Conservation (phyloP, 2,113 vertebrate species). For the Mormoops blainvillei region DNA sequence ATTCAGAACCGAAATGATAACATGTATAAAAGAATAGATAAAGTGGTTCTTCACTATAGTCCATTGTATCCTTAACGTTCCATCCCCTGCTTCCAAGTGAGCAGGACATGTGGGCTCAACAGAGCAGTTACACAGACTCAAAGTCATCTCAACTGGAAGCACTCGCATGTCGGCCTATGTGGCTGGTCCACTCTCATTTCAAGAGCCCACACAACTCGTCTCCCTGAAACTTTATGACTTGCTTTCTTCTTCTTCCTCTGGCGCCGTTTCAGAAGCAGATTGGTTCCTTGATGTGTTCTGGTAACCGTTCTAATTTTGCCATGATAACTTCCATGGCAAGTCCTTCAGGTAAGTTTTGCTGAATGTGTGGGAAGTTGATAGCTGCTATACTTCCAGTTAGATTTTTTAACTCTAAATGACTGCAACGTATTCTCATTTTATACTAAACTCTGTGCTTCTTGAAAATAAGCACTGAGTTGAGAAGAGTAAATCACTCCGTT, state of each 20-base stretch:
- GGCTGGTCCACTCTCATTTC: neutral
- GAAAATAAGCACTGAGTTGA: constrained; percentile 96
- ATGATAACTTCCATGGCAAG: constrained; percentile 95
- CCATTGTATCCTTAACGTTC: neutral
- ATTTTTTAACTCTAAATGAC: constrained; percentile 87
- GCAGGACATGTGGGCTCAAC: neutral
- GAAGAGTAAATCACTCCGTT: constrained; percentile 89
- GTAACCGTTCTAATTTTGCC: constrained; percentile 90
- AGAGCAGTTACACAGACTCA: neutral
- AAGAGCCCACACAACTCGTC: neutral
- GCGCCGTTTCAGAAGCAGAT: constrained; percentile 85
- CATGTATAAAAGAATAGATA: neutral
- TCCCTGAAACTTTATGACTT: constrained; percentile 44
- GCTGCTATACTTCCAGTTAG: constrained; percentile 90
- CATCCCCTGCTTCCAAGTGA: neutral
- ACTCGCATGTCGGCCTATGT: too few species aligned
- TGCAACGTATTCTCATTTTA: constrained; percentile 95
- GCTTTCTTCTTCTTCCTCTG: constrained; percentile 71
- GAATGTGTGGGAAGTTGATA: constrained; percentile 94
- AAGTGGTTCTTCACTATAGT: neutral
- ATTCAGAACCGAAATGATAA: neutral
- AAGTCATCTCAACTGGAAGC: neutral
- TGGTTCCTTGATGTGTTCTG: constrained; percentile 91
- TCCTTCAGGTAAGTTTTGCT: constrained; percentile 96
- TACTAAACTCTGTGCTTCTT: constrained; percentile 99